A percentile compares a stretch with the other conserved stretches of the same genome.
phyloP scores from a whole-genome alignment of 1,140 invertebrate genomes.

The Heterodera schachtii region DNA sequence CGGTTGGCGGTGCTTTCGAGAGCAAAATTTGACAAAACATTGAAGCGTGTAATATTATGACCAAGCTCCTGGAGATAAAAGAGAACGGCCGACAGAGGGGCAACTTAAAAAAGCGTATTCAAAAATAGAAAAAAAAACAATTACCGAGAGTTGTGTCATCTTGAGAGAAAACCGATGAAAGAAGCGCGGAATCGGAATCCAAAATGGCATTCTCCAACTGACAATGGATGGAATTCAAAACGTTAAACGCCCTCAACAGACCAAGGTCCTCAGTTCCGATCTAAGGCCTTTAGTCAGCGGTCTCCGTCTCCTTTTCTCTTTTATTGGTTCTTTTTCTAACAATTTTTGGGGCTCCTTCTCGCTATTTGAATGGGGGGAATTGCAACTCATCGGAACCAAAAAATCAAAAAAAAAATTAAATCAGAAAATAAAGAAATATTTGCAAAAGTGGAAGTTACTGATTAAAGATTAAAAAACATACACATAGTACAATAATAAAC shows the following conservation, averaged over 20 bases:
- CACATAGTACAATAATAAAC: not conserved
- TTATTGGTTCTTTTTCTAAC: not conserved
- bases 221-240: not conserved
- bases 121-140: not conserved
- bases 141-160: constrained; percentile 11
- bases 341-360: not conserved
- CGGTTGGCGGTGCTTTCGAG: constrained; percentile 35
- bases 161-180: constrained; percentile 23
- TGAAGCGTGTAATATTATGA: not conserved
- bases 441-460: too few species aligned
- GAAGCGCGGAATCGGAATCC: constrained; percentile 2
- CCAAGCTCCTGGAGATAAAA: constrained; percentile 21
- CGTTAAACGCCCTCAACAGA: not conserved
- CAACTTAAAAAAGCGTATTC: constrained; percentile 32
- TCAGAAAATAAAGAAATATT: too few species aligned
- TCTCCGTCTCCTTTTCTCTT: not conserved
- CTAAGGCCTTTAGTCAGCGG: not conserved
- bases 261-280: not conserved
- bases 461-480: too few species aligned
- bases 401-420: too few species aligned
- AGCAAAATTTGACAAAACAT: constrained; percentile 23
- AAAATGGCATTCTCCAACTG: constrained; percentile 39
- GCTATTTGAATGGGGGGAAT: not conserved
- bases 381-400: not conserved
- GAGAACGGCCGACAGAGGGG: constrained; percentile 32